Percentiles rank a stretch among this genome's conserved stretches.
Conservation (phyloP, 2,888 invertebrate species). For the Vesta saturnalis region DNA sequence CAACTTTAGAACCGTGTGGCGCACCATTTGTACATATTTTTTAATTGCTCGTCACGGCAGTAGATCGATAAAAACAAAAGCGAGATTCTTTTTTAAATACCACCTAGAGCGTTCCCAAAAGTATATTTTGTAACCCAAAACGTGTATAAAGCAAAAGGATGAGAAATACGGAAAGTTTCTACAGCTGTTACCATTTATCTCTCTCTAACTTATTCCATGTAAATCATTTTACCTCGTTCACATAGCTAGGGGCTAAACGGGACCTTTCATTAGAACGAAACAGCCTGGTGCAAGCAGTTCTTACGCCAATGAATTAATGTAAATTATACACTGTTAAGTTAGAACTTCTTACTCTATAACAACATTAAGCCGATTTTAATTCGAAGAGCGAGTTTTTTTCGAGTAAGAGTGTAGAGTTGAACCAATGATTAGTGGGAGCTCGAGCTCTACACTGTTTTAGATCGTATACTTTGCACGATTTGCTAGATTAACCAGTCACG, state of each 20-base stretch:
- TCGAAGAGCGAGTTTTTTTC: conserved; percentile 26
- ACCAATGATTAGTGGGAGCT: conserved; percentile 53
- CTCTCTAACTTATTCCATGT: neutral
- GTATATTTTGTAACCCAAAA: conserved; percentile 31
- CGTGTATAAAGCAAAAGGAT: conserved; percentile 22
- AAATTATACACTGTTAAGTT: conserved; percentile 49
- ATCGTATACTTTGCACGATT: conserved; percentile 20
- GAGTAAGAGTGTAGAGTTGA: conserved; percentile 47
- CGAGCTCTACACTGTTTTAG: conserved; percentile 42
- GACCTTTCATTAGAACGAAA: conserved; percentile 50
- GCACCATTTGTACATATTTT: neutral
- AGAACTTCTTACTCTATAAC: too few relatives aligned
- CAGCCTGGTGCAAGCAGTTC: conserved; percentile 52
- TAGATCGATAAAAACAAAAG: too few relatives aligned
- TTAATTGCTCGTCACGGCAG: neutral
- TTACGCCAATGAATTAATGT: conserved; percentile 55
- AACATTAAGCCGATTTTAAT: too few relatives aligned
- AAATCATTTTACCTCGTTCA: conserved; percentile 23
- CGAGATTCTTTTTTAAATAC: neutral
- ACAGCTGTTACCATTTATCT: conserved; percentile 33
- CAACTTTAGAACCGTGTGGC: neutral
- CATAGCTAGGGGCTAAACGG: conserved; percentile 48
- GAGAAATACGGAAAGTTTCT: conserved; percentile 14
- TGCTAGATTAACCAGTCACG: conserved; percentile 3
- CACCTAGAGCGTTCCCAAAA: conserved; percentile 30